Percentiles rank a stretch among this genome's conserved stretches.
Conservation (phyloP, 2,113 vertebrate species). For the Piaya cayana region DNA sequence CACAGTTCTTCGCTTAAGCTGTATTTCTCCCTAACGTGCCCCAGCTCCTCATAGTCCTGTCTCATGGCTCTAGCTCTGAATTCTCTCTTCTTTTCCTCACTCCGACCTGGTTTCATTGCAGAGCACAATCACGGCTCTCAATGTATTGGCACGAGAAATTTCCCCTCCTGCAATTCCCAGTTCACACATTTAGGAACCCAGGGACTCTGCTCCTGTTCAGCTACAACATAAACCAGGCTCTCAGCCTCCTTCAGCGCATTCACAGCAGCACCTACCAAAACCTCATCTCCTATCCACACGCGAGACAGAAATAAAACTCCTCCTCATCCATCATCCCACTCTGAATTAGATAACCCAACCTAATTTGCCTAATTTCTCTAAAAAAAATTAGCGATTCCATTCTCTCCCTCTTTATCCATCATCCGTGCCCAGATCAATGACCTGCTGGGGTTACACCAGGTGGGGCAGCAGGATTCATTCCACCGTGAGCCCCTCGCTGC, state of each 20-base stretch:
- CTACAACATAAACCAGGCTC: neutral
- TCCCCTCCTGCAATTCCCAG: neutral
- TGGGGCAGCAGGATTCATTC: neutral
- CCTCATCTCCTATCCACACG: neutral
- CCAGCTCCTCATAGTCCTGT: neutral
- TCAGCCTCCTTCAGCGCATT: neutral
- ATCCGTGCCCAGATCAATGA: neutral
- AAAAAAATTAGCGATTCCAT: slow-evolving; percentile 8
- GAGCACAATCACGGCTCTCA: neutral
- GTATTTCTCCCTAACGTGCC: neutral
- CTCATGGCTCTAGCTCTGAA: neutral
- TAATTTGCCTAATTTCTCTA: slow-evolving; percentile 34
- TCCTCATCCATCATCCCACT: slow-evolving; percentile 32
- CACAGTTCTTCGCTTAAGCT: neutral
- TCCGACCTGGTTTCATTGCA: neutral
- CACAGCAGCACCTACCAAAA: neutral
- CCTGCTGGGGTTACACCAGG: neutral
- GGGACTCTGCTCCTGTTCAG: neutral
- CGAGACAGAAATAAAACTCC: slow-evolving; percentile 6
- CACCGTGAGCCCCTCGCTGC: neutral
- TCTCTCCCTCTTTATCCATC: slow-evolving; percentile 38
- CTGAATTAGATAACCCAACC: slow-evolving; percentile 43
- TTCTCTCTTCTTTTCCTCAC: neutral
- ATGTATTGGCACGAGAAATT: neutral
- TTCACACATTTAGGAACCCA: neutral